These are phyloP conservation scores for Myotis pilosus DNA, from an alignment of 2,797 vertebrate genomes.

Conservation along the genomic window DNA sequence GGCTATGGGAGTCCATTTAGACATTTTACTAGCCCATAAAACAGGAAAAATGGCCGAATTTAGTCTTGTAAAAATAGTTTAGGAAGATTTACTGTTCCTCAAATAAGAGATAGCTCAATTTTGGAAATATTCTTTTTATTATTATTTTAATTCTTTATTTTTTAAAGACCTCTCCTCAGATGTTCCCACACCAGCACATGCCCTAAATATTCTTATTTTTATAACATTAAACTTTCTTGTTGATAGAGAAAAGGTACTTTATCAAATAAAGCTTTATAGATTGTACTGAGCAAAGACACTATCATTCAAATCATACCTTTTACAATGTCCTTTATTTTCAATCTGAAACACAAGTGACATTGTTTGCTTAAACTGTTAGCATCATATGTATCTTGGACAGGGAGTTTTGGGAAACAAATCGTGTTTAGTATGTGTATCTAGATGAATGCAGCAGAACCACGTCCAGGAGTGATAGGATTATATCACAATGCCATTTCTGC, in stretches of 20 bases:
- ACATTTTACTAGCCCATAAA: background rate
- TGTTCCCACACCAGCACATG: no score
- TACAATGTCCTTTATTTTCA: background rate
- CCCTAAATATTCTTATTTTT: background rate
- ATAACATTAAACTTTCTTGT: background rate
- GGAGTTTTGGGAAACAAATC: background rate
- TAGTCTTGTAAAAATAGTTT: background rate
- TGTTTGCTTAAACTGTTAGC: background rate
- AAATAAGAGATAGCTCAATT: background rate
- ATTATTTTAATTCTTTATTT: background rate
- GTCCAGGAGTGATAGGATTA: constrained; percentile 38
- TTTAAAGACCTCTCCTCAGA: no score
- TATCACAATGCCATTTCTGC: constrained; percentile 42
- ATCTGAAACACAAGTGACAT: background rate
- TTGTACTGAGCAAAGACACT: background rate
- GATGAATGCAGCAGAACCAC: background rate
- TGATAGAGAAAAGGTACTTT: background rate
- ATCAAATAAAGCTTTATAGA: background rate
- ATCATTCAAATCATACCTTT: background rate
- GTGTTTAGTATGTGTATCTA: background rate
- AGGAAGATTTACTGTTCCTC: background rate
- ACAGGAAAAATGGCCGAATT: background rate
- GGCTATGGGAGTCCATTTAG: background rate
- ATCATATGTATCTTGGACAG: background rate
- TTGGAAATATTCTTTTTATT: background rate